Percentiles rank a stretch among this genome's conserved stretches.
These are phyloP conservation scores for Peromyscus polionotus DNA, from an alignment of 2,113 vertebrate species.

Conservation along the genomic window DNA sequence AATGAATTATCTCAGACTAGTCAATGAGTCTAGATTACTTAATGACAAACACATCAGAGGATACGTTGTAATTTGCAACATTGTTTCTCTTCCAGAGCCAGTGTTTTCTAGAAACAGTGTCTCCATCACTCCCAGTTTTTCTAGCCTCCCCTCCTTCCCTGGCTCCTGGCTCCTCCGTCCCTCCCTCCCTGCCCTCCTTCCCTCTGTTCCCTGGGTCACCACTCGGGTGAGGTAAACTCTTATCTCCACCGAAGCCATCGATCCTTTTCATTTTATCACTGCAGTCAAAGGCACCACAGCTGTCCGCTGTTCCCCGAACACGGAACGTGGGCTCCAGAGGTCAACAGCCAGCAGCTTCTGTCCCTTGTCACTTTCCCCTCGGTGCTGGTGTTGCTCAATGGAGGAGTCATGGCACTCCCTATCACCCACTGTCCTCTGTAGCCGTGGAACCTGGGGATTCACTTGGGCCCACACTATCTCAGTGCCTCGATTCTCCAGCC, in stretches of 20 bases:
- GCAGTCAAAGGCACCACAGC: not conserved
- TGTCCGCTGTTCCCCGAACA: not conserved
- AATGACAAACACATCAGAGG: slow-evolving; percentile 45
- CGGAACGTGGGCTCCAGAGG: not conserved
- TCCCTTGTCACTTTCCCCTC: not conserved
- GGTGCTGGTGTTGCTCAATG: not conserved
- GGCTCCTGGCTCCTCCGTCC: not conserved
- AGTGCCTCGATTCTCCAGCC: not conserved
- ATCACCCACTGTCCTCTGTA: not conserved
- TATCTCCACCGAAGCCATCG: not conserved
- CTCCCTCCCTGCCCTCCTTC: no score
- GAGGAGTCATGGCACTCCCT: not conserved
- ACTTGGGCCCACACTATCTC: not conserved
- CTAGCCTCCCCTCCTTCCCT: not conserved
- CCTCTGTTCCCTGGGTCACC: not conserved
- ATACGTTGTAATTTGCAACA: slow-evolving; percentile 17
- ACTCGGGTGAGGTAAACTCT: not conserved
- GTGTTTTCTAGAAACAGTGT: slow-evolving; percentile 6
- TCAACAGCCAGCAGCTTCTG: no score
- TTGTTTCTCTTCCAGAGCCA: not conserved
- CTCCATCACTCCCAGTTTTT: not conserved
- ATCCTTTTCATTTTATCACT: not conserved
- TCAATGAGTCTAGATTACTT: not conserved
- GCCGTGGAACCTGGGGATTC: not conserved
- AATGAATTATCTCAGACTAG: not conserved